Evolutionary conservation across 2,113 vertebrate genomes (phyloP).

Genomic region (Burhinus bistriatus): DNA sequence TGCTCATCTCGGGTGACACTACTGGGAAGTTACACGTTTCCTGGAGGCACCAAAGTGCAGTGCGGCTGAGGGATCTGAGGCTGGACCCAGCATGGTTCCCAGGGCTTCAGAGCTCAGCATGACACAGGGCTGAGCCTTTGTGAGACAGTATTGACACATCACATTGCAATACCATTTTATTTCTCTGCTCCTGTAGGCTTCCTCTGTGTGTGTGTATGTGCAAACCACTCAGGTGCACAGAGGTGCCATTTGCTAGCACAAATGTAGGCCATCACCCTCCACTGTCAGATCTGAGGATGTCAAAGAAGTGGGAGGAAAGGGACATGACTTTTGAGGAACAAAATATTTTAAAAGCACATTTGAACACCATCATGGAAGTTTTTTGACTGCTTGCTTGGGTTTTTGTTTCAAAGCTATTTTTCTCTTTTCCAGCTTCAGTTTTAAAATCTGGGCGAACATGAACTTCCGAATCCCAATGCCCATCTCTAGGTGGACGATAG

Average conservation of each 20-base stretch:
- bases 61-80: background rate
- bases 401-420: background rate
- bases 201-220: rapidly evolving
- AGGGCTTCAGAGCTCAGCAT: background rate
- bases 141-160: background rate
- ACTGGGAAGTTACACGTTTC: background rate
- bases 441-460: background rate
- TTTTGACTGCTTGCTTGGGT: background rate
- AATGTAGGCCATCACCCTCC: background rate
- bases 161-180: background rate
- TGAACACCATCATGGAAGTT: background rate
- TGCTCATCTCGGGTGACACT: background rate
- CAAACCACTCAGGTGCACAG: background rate
- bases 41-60: too few relatives aligned
- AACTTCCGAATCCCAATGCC: background rate
- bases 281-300: background rate
- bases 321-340: background rate
- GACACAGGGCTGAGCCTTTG: background rate
- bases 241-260: background rate
- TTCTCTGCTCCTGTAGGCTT: rapidly evolving
- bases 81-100: background rate
- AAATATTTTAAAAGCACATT: background rate
- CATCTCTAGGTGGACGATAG: background rate
- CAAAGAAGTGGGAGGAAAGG: background rate
- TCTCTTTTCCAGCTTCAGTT: background rate